Percentiles rank a stretch among this genome's conserved stretches.
Evolutionary conservation across 2,797 vertebrate species (phyloP).

Genomic region (Naso thynnoides): DNA sequence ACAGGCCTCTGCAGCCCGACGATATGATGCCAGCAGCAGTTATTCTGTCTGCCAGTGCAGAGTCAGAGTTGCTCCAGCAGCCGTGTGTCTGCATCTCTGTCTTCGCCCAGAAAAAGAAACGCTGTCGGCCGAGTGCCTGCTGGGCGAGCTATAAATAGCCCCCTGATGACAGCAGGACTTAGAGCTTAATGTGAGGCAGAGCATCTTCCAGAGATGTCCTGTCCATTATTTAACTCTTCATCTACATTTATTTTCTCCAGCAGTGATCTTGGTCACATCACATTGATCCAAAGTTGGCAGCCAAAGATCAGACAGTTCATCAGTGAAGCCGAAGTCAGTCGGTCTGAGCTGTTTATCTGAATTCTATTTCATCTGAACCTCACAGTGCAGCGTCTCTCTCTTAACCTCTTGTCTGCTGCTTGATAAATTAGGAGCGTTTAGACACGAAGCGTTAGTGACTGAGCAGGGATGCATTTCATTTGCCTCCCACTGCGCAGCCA

Average conservation of each 20-base stretch:
- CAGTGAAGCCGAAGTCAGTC: neutral
- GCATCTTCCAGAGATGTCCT: constrained; percentile 66
- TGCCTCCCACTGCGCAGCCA: constrained; percentile 36
- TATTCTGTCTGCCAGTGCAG: too few relatives aligned
- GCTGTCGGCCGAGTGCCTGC: constrained; percentile 64
- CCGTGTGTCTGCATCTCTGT: constrained; percentile 34
- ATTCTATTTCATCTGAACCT: neutral
- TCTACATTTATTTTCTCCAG: constrained; percentile 37
- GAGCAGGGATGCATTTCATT: constrained; percentile 34
- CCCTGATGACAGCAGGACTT: constrained; percentile 75
- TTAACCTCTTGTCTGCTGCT: constrained; percentile 24
- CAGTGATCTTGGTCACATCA: neutral
- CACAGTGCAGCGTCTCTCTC: neutral
- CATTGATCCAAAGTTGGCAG: neutral
- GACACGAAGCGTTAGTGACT: constrained; percentile 22
- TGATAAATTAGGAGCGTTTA: constrained; percentile 47
- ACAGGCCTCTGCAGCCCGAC: constrained; percentile 12
- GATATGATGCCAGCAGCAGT: too few relatives aligned
- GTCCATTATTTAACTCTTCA: constrained; percentile 61
- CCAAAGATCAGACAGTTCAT: neutral
- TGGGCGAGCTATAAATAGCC: constrained; percentile 77
- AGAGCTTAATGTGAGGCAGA: constrained; percentile 62
- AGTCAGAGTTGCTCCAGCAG: constrained; percentile 21
- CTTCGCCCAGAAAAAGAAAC: constrained; percentile 55
- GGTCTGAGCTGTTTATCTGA: neutral